phyloP scores from a whole-genome alignment of 2,113 vertebrate species.

The Petaurus breviceps region DNA sequence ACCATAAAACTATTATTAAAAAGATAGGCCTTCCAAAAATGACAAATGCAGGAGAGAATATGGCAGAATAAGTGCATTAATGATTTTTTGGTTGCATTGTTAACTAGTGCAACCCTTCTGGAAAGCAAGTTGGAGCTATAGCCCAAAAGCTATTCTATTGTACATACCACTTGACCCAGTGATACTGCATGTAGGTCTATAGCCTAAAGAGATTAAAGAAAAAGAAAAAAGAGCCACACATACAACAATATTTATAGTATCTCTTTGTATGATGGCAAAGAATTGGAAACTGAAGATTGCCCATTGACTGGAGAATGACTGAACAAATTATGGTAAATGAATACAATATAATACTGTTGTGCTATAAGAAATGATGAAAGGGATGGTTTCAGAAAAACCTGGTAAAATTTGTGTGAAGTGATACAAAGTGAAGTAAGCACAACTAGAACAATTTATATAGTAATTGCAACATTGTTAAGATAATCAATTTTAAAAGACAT shows the following conservation, averaged over 20 bases:
- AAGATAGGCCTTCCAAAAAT: no score
- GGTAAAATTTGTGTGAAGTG: background rate
- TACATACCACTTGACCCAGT: no score
- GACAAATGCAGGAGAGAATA: no score
- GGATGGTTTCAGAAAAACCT: background rate
- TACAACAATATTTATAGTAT: background rate
- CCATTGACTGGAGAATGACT: background rate
- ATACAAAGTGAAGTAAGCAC: background rate
- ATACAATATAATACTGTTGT: background rate
- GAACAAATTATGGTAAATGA: background rate
- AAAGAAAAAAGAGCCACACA: background rate
- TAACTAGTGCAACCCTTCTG: no score
- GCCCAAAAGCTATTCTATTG: no score
- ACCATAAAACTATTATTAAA: no score
- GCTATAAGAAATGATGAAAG: background rate
- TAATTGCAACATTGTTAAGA: background rate
- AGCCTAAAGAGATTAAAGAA: background rate
- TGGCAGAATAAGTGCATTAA: no score
- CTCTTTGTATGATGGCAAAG: background rate
- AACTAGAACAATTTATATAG: background rate
- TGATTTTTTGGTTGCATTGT: no score
- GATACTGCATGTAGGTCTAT: background rate
- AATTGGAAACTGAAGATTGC: background rate
- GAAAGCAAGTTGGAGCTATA: no score
- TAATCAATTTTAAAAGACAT: background rate